Base-by-base conservation (phyloP, 2,888 invertebrate genomes). In the Toxonevra muliebris region DNA sequence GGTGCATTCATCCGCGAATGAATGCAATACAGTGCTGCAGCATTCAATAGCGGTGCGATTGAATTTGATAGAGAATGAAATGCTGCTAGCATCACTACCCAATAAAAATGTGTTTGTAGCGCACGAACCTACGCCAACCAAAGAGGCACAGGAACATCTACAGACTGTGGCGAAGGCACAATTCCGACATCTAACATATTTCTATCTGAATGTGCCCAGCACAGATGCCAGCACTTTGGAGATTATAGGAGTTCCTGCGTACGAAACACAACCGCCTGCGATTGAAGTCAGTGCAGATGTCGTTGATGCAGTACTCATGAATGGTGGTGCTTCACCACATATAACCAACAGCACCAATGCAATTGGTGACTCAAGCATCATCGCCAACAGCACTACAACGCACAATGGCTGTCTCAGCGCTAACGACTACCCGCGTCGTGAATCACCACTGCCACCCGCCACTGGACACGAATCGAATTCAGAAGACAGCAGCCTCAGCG, bases 401-500 rank as follows among this genome's bases (percentile, higher is more conserved):
- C 65, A 65, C 43, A 68, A 69, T 50, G 65, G 50, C 19, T 68
- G 79, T 66, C 77, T 72, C n/a, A 79, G 75, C 15, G 64, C 66
- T 9, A 67, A 53, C 58, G 67, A 67, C 40, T 61, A 70, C 62
- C 2, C 42, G 57, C 75, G 72, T n/a, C 75, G 76, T 5, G 74
- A 75, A 54, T 76, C 76, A n/a, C 75, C 76, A 9, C 64, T 74
- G 57, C 72, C 69, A 66, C 75, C 76, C 79, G 68, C 73, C 15
- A 77, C 68, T 66, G 67, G 84, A 67, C 82, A 82, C 61, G 91
- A 92, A 77, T 91, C 91, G 78, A 90, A 91, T 75, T 91, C 91
- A 75, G 92, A 92, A 80, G 92, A 92, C 77, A 92, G 92, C 78
- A 92, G 92, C 80, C 86, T 92, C 48, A 92, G 92, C 72, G 92